Evolutionary conservation across 2,113 vertebrate genomes (phyloP), one percentile per base, ranked within the genome.

Genomic region (Uria lomvia): DNA sequence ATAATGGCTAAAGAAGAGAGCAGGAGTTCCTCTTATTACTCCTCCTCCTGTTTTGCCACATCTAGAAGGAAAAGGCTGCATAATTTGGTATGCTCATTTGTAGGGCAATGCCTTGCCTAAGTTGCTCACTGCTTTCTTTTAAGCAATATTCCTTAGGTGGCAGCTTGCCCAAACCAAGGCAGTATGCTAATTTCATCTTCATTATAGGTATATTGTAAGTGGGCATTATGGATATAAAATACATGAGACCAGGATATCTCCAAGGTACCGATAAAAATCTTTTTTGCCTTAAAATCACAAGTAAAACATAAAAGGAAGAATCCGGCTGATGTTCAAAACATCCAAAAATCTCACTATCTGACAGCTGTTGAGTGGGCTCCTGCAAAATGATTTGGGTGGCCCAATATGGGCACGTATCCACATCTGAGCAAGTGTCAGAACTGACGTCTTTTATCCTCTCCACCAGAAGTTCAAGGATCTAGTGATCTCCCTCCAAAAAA

Each of bases 121-220:
- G 67, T 94, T 92, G 81, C 90, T 96, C 55, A 68, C 66, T 91
- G 68, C 53, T 95, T 88, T 75, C 73, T 96, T 96, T 86, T 30
- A 42, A 95, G 56, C 68, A 90, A 71, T 90, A 96, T 87, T 92
- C 80, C 74, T 89, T 92, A 79, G 58, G 24, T 73, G 75, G 59
- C 88, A 86, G 60, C 59, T 76, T 91, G 63, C 63, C 86, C 79
- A 77, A 80, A 74, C 42, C 68, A 71, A 77, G 68, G 42, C 91
- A 63, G 27, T 30, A 16, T 56, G 78, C 20, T 74, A 47, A 86
- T 75, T 86, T 84, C 14, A 21, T 70, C 66, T 77, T 96, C 75
- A 34, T 75, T 80, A 53, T 5, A 70, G 67, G 67, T 77, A n/a
- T 38, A n/a, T 24, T 72, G 22, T 52, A 59, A 71, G 45, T 45